Evolutionary conservation across 1,140 invertebrate species (phyloP).

Genomic region (Camponotus vicinus): DNA sequence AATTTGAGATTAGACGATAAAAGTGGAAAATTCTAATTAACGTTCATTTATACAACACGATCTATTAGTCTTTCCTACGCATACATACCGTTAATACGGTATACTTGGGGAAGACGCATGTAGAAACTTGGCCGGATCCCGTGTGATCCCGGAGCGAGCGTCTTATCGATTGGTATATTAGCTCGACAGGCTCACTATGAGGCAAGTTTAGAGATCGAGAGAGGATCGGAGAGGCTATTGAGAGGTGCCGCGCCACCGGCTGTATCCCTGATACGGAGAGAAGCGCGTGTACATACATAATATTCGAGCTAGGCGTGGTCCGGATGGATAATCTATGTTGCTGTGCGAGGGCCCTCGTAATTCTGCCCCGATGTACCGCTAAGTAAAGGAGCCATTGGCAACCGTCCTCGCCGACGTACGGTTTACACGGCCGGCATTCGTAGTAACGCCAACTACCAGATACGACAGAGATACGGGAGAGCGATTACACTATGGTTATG

Average conservation of each 20-base stretch:
- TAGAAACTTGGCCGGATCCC: slow-evolving; percentile 32
- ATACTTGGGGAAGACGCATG: slow-evolving; percentile 18
- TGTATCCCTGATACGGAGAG: slow-evolving; percentile 42
- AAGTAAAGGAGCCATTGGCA: slow-evolving; percentile 56
- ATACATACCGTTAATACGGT: slow-evolving; percentile 19
- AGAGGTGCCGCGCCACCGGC: slow-evolving; percentile 30
- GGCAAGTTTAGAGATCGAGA: background rate
- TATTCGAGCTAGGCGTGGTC: slow-evolving; percentile 58
- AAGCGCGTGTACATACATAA: slow-evolving; percentile 50
- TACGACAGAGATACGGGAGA: slow-evolving; percentile 54
- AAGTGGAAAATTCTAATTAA: background rate
- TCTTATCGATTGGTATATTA: slow-evolving; percentile 65
- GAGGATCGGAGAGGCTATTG: background rate
- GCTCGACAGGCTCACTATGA: slow-evolving; percentile 6
- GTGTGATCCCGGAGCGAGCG: slow-evolving; percentile 45
- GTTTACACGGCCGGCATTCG: slow-evolving; percentile 26
- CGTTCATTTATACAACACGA: slow-evolving; percentile 8
- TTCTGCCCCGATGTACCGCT: slow-evolving; percentile 48
- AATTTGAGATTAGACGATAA: too few species aligned
- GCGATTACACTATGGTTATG: slow-evolving; percentile 54
- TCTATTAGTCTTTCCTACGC: background rate
- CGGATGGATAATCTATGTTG: slow-evolving; percentile 54
- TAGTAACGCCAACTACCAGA: slow-evolving; percentile 59
- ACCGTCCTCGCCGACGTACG: slow-evolving; percentile 16
- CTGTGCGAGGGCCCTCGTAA: slow-evolving; percentile 30